A percentile compares a stretch with the other conserved stretches of the same genome.
phyloP scores from a whole-genome alignment of 2,888 invertebrate species.

The Brachypalpus laphriformis region DNA sequence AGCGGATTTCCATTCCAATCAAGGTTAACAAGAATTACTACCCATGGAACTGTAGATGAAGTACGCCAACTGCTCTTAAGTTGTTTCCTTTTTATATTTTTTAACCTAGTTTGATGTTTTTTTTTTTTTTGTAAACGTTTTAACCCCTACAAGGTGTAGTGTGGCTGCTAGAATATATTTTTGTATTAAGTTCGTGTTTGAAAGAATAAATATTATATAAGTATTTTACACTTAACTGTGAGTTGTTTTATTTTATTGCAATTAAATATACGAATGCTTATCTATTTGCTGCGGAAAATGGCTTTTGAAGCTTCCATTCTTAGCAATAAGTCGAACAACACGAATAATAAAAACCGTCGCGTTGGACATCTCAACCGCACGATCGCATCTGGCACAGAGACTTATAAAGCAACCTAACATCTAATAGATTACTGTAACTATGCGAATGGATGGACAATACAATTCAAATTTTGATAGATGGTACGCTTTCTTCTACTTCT shows the following conservation, averaged over 20 bases:
- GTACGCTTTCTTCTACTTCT: too few relatives aligned
- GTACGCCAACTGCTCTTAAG: background rate
- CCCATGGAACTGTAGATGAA: slow-evolving; percentile 59
- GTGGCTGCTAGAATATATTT: slow-evolving; percentile 2
- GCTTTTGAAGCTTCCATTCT: too few relatives aligned
- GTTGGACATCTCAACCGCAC: too few relatives aligned
- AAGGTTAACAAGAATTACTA: slow-evolving; percentile 70
- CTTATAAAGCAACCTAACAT: too few relatives aligned
- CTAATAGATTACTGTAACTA: too few relatives aligned
- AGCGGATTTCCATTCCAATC: slow-evolving; percentile 80
- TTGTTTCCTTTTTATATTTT: background rate
- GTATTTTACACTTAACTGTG: slow-evolving; percentile 10
- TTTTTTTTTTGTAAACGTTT: slow-evolving; percentile 19
- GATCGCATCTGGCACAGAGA: too few relatives aligned
- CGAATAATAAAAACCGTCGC: too few relatives aligned
- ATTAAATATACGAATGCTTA: too few relatives aligned
- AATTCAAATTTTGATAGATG: too few relatives aligned
- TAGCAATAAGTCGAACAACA: too few relatives aligned
- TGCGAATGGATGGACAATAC: too few relatives aligned
- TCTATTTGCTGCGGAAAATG: too few relatives aligned
- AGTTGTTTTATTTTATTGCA: background rate
- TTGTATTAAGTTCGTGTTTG: slow-evolving; percentile 6
- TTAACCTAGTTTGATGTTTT: slow-evolving; percentile 10
- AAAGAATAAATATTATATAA: slow-evolving; percentile 23
- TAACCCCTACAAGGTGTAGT: background rate